Base-by-base conservation (phyloP, 2,888 invertebrate genomes). In the Agonopterix subpropinquella region DNA sequence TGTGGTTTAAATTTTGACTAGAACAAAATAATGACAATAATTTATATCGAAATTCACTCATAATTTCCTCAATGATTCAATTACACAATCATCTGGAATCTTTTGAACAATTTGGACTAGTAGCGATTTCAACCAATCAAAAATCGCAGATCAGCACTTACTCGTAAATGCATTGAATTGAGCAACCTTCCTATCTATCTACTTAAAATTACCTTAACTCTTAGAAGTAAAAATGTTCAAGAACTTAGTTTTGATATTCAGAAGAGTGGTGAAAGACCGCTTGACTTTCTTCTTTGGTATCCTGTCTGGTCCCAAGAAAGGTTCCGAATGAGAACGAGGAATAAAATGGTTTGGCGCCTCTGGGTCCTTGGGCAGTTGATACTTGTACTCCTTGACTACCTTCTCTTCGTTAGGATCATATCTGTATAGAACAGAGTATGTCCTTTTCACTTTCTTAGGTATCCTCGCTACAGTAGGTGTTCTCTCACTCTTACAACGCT, bases 351-450 rank as follows among this genome's bases (percentile, higher is more conserved):
- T 50, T 13, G 73, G 72, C 10, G 49, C 45, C 9, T 50, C 50
- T 1, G 60, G 52, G 41, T 79, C 77, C 43, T 76, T 80, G 0
- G 80, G 76, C 47, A 85, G 49, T 54, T 83, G 82, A 46, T 88
- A 88, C 54, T 87, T 88, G 63, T 88, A 88, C 56, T 88, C 88
- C 52, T 88, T 88, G 0, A 88, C 76, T 1, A 88, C 88, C 54
- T 79, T 87, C 51, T 87, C 88, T 56, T 86, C 86, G 37, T 72
- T 73, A 0, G 83, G 80, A 42, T 88, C 88, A 57, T 86, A 88
- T 57, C 88, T 77, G 70, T 88, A 85, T 18, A 88, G 54, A 0
- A 88, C 88, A 1, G 88, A 88, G 62, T 82, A 88, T 0, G 88
- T 87, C 41, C 88, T 77, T 58, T 88, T 88, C 1, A 87, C 86